phyloP scores from a whole-genome alignment of 2,888 invertebrate species.

The Dasypolia templi region DNA sequence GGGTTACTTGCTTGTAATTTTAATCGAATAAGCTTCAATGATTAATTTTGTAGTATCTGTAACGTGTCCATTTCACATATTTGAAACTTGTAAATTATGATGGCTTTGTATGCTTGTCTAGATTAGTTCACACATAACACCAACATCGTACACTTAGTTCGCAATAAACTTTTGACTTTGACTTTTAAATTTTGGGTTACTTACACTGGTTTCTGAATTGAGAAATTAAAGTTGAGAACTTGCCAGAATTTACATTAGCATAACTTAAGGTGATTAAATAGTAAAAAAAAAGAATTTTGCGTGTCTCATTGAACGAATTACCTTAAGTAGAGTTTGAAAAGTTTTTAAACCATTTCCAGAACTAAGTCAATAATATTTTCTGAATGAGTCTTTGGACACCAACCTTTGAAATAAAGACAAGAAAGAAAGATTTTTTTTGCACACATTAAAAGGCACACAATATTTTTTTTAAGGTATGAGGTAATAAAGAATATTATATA shows the following conservation, averaged over 20 bases:
- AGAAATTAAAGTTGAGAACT: not conserved
- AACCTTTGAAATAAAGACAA: too few species aligned
- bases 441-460: too few species aligned
- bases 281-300: not conserved
- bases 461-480: too few species aligned
- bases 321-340: too few species aligned
- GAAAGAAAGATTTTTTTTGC: too few species aligned
- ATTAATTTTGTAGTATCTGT: not conserved
- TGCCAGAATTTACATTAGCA: not conserved
- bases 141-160: too few species aligned
- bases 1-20: conserved; percentile 20
- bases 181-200: too few species aligned
- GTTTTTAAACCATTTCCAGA: not conserved
- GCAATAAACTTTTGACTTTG: too few species aligned
- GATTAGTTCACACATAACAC: too few species aligned
- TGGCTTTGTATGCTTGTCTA: not conserved
- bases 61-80: not conserved
- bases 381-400: not conserved
- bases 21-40: not conserved
- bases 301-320: not conserved
- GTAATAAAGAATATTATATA: too few species aligned
- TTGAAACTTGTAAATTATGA: not conserved
- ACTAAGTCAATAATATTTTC: not conserved
- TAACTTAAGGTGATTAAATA: not conserved
- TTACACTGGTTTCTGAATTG: not conserved